Evolutionary conservation across 2,797 vertebrate genomes (phyloP).

Genomic region (Eurystomus glaucurus): DNA sequence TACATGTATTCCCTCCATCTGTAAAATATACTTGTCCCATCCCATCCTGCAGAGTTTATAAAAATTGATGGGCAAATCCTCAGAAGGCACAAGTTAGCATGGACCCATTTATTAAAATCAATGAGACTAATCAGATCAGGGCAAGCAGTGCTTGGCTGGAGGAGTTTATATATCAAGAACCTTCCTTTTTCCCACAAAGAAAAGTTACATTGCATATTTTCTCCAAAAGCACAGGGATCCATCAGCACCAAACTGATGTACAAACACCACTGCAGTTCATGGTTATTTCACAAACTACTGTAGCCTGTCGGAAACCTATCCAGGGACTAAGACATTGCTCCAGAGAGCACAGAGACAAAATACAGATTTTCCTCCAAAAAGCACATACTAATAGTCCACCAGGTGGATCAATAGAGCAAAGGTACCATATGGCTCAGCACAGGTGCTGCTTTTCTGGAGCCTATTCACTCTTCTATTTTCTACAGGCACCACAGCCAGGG

Average conservation of each 20-base stretch:
- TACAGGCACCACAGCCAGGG: background rate
- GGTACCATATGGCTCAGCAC: background rate
- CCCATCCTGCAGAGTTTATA: background rate
- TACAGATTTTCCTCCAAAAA: background rate
- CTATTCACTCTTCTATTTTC: background rate
- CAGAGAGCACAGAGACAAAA: background rate
- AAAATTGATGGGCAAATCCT: background rate
- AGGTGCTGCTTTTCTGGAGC: background rate
- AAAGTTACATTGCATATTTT: background rate
- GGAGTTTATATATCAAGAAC: conserved; percentile 20
- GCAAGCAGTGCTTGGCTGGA: conserved; percentile 17
- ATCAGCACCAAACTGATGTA: background rate
- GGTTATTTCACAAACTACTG: background rate
- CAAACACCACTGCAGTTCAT: background rate
- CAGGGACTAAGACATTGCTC: background rate
- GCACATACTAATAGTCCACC: background rate
- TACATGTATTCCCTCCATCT: background rate
- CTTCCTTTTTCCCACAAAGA: background rate
- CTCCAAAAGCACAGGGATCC: background rate
- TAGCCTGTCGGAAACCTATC: background rate
- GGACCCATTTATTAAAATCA: background rate
- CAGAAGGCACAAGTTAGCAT: background rate
- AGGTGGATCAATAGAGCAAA: background rate
- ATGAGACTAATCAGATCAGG: background rate
- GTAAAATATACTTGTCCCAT: background rate